These are phyloP conservation scores for Craseonycteris thonglongyai DNA, from an alignment of 2,113 vertebrate species.

Conservation along the genomic window DNA sequence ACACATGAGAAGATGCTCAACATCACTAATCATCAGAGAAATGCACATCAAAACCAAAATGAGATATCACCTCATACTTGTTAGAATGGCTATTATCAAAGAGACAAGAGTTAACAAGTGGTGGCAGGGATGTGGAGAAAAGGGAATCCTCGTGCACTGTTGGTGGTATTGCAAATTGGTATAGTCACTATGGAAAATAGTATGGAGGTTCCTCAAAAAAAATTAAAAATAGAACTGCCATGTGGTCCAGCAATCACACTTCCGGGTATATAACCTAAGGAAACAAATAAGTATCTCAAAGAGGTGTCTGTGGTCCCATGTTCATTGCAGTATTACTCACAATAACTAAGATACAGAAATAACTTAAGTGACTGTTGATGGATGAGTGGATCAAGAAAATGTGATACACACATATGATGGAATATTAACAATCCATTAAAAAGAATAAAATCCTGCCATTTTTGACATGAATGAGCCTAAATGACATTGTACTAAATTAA, in stretches of 20 bases:
- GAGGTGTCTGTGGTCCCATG: background rate
- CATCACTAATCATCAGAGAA: background rate
- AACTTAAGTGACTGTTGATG: background rate
- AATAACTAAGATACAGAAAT: background rate
- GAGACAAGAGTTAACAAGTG: background rate
- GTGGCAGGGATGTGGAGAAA: background rate
- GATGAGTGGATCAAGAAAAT: background rate
- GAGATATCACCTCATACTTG: background rate
- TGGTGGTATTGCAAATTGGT: background rate
- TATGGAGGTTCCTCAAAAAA: background rate
- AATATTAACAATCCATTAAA: background rate
- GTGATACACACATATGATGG: background rate
- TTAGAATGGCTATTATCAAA: background rate
- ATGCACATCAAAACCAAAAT: background rate
- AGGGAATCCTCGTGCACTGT: background rate
- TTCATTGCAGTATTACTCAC: background rate
- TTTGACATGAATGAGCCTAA: background rate
- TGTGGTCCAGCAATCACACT: background rate
- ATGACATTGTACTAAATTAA: background rate
- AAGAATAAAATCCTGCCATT: background rate
- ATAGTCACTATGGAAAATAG: background rate
- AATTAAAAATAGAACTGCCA: background rate
- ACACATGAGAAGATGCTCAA: background rate
- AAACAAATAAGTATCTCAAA: background rate
- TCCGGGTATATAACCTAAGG: background rate